These are phyloP conservation scores for Chinchilla lanigera DNA, from an alignment of 2,113 vertebrate species.

Conservation along the genomic window DNA sequence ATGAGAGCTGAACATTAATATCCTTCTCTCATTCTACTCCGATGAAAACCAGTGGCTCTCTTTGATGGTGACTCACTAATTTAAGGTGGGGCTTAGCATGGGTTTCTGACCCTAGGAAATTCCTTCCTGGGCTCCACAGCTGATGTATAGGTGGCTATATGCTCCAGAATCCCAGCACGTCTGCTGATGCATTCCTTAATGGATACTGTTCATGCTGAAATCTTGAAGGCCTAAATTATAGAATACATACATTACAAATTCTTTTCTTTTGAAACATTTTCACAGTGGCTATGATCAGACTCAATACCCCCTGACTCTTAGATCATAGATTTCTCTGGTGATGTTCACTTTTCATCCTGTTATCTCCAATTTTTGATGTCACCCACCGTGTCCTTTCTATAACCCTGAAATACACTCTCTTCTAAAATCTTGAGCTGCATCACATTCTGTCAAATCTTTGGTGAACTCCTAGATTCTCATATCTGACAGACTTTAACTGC, in stretches of 20 bases:
- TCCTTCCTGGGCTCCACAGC: neutral
- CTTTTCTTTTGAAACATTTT: neutral
- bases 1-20: rapidly evolving
- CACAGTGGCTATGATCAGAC: rapidly evolving
- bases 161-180: neutral
- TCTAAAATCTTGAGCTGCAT: neutral
- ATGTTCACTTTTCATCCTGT: neutral
- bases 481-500: neutral
- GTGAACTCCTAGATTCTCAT: neutral
- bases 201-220: neutral
- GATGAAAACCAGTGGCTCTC: neutral
- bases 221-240: neutral
- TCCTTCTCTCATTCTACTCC: neutral
- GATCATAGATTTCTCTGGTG: rapidly evolving
- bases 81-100: rapidly evolving
- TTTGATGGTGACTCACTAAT: neutral
- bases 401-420: neutral
- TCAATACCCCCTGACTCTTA: rapidly evolving
- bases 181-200: rapidly evolving
- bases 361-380: rapidly evolving
- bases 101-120: neutral
- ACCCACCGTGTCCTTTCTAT: neutral
- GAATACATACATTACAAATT: neutral
- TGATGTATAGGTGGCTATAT: rapidly evolving
- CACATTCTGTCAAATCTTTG: rapidly evolving